Evolutionary conservation across 2,797 vertebrate genomes (phyloP).

Genomic region (Esox lucius): DNA sequence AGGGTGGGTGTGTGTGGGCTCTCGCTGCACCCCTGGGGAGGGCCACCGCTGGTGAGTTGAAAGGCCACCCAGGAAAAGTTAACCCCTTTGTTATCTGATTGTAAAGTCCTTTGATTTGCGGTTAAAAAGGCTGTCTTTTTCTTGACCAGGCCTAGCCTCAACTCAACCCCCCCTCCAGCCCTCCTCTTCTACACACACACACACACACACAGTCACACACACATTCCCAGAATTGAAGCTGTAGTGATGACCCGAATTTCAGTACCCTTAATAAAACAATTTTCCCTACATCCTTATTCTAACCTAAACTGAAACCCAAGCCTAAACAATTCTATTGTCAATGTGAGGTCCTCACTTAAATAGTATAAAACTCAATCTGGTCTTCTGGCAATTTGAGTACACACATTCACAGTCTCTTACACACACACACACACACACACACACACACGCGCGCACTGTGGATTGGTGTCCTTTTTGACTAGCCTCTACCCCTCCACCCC

Average conservation of each 20-base stretch:
- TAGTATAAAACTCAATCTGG: too few relatives aligned
- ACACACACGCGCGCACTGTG: slow-evolving; percentile 2
- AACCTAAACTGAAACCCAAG: too few relatives aligned
- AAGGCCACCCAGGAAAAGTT: slow-evolving; percentile 76
- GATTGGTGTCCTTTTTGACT: neutral
- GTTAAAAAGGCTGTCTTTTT: slow-evolving; percentile 56
- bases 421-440: slow-evolving; percentile 20
- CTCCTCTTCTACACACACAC: slow-evolving; percentile 2
- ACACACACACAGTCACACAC: too few relatives aligned
- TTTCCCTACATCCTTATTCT: too few relatives aligned
- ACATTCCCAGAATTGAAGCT: too few relatives aligned
- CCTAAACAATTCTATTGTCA: too few relatives aligned
- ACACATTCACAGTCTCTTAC: neutral
- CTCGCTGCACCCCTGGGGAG: slow-evolving; percentile 22
- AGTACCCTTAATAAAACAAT: too few relatives aligned
- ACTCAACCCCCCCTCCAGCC: neutral
- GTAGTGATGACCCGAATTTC: too few relatives aligned
- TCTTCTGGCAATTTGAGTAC: too few relatives aligned
- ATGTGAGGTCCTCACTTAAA: too few relatives aligned
- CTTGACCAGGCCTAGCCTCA: slow-evolving; percentile 17
- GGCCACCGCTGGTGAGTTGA: slow-evolving; percentile 30
- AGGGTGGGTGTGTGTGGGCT: slow-evolving; percentile 3
- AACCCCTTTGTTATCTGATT: slow-evolving; percentile 79
- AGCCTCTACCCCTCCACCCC: neutral
- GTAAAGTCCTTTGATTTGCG: slow-evolving; percentile 72